phyloP scores from a whole-genome alignment of 35 echinoderm and acorn worm genomes.

The Patiria miniata region DNA sequence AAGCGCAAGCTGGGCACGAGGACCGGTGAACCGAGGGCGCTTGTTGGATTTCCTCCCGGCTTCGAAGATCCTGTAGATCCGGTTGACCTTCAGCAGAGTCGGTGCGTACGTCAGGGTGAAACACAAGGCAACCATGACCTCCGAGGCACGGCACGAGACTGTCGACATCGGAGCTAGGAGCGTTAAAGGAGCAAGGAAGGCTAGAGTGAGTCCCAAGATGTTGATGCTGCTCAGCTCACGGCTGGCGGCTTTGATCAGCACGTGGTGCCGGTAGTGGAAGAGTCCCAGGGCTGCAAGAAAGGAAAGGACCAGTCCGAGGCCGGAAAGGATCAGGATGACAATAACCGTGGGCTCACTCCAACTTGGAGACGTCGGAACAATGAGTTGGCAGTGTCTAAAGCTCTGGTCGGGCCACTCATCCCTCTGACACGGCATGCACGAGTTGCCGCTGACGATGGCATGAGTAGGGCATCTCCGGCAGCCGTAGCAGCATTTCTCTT shows the following conservation, averaged over 20 bases:
- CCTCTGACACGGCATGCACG: not conserved
- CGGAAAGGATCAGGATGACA: not conserved
- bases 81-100: conserved; percentile 24
- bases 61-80: conserved; percentile 39
- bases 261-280: not conserved
- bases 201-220: conserved; percentile 3
- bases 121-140: conserved; percentile 3
- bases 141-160: conserved; percentile 12
- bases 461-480: not conserved
- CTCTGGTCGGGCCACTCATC: conserved; percentile 18
- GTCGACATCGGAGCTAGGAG: not conserved
- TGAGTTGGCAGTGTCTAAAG: not conserved
- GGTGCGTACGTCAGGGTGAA: conserved; percentile 33
- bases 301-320: not conserved
- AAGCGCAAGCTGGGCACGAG: conserved; percentile 18
- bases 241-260: conserved; percentile 40
- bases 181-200: not conserved
- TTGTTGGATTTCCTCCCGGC: conserved; percentile 55
- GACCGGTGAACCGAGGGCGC: conserved; percentile 23
- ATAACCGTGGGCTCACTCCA: conserved; percentile 27
- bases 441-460: conserved; percentile 3
- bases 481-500: conserved; percentile 26
- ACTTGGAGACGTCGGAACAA: not conserved
- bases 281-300: not conserved
- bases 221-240: conserved; percentile 51